Evolutionary conservation across 2,888 invertebrate species (phyloP).

Genomic region (Pycnomerus fuliginosus): DNA sequence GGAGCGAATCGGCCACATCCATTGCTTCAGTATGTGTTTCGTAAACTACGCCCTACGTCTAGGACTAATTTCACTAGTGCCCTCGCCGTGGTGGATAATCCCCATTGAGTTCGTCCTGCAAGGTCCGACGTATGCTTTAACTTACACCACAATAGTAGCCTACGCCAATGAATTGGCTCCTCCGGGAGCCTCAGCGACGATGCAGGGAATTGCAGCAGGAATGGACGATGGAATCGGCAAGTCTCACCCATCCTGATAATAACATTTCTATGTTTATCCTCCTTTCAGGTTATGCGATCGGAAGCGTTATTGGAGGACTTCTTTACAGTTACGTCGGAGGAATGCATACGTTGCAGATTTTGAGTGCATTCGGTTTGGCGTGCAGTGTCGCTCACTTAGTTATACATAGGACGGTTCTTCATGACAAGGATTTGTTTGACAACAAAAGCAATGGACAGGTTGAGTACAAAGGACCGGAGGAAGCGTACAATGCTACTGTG

Average conservation of each 20-base stretch:
- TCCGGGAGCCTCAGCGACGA: slow-evolving; percentile 73
- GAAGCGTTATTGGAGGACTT: slow-evolving; percentile 72
- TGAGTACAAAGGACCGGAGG: slow-evolving; percentile 35
- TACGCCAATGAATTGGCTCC: slow-evolving; percentile 59
- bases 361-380: slow-evolving; percentile 49
- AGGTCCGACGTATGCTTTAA: slow-evolving; percentile 84
- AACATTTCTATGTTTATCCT: slow-evolving; percentile 1
- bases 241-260: no score
- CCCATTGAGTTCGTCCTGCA: slow-evolving; percentile 78
- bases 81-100: slow-evolving; percentile 80
- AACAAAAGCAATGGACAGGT: slow-evolving; percentile 9
- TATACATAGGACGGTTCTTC: slow-evolving; percentile 44
- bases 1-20: slow-evolving; percentile 74
- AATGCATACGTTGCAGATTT: slow-evolving; percentile 55
- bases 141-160: slow-evolving; percentile 78
- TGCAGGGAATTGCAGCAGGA: slow-evolving; percentile 85
- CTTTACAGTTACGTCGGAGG: slow-evolving; percentile 68
- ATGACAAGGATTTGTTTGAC: slow-evolving; percentile 2
- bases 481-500: no score
- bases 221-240: slow-evolving; percentile 82
- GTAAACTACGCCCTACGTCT: slow-evolving; percentile 74
- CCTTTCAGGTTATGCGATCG: slow-evolving; percentile 69
- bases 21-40: slow-evolving; percentile 76
- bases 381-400: slow-evolving; percentile 53
- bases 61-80: slow-evolving; percentile 71